phyloP scores from a whole-genome alignment of 2,113 vertebrate species.

The Propithecus coquereli region DNA sequence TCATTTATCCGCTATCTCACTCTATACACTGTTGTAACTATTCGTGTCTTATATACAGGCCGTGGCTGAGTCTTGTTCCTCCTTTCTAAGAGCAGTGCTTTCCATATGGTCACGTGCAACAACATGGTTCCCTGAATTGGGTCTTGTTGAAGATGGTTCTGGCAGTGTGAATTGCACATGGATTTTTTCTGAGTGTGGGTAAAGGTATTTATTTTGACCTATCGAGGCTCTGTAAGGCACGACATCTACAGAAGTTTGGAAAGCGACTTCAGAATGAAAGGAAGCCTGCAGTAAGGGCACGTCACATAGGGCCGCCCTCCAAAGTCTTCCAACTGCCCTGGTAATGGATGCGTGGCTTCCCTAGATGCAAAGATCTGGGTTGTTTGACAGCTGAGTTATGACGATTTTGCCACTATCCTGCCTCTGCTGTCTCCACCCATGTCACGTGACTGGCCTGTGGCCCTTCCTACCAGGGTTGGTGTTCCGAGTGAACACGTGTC shows the following conservation, averaged over 20 bases:
- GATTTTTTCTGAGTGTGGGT: neutral
- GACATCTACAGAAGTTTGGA: neutral
- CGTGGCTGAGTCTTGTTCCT: neutral
- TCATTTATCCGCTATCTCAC: neutral
- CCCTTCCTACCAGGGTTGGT: neutral
- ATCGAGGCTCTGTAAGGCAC: neutral
- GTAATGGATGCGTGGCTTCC: neutral
- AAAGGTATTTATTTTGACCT: neutral
- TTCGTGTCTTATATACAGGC: neutral
- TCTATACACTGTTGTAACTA: neutral
- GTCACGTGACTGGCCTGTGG: neutral
- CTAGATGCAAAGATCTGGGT: neutral
- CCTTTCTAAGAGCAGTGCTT: neutral
- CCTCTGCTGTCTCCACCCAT: neutral
- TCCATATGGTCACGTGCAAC: neutral
- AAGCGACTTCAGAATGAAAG: neutral
- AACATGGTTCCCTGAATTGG: neutral
- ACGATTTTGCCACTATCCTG: neutral
- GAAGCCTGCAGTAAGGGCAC: neutral
- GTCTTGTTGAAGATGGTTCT: neutral
- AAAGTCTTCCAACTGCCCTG: neutral
- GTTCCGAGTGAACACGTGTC: neutral
- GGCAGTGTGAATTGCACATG: neutral
- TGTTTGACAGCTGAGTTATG: neutral
- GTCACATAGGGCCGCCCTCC: neutral